A percentile compares a stretch with the other conserved stretches of the same genome.
phyloP scores from a whole-genome alignment of 2,113 vertebrate genomes.

The Nyctibius bracteatus region DNA sequence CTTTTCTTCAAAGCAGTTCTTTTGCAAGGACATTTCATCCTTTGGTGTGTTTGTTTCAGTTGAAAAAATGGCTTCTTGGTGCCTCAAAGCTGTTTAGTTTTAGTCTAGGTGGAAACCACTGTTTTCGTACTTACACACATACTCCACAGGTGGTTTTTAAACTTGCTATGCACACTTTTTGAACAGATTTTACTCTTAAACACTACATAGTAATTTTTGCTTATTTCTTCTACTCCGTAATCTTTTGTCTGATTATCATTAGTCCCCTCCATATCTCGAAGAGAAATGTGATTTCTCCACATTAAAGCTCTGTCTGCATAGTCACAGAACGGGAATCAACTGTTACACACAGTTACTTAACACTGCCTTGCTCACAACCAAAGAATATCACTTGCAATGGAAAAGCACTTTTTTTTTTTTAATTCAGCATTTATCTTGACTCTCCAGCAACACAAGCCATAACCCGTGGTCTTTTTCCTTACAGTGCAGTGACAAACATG shows the following conservation, averaged over 20 bases:
- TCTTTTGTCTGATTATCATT: not conserved
- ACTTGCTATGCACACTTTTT: not conserved
- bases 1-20: not conserved
- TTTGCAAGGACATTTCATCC: not conserved
- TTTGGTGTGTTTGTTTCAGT: rapidly evolving
- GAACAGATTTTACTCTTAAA: not conserved
- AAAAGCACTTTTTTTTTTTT: not conserved
- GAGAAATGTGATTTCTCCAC: not conserved
- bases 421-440: not conserved
- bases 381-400: not conserved
- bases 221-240: not conserved
- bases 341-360: not conserved
- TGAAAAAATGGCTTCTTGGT: not conserved
- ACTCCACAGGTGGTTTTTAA: not conserved
- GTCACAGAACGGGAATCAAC: not conserved
- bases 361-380: not conserved
- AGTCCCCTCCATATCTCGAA: not conserved
- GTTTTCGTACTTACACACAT: not conserved
- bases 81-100: not conserved
- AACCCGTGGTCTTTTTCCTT: not conserved
- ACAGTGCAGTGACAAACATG: not conserved
- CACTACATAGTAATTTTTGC: not conserved
- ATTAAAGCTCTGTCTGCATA: not conserved
- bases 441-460: not conserved
- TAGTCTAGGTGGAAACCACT: not conserved